phyloP scores from a whole-genome alignment of 2,797 vertebrate genomes.

The Phataginus tetradactyla region DNA sequence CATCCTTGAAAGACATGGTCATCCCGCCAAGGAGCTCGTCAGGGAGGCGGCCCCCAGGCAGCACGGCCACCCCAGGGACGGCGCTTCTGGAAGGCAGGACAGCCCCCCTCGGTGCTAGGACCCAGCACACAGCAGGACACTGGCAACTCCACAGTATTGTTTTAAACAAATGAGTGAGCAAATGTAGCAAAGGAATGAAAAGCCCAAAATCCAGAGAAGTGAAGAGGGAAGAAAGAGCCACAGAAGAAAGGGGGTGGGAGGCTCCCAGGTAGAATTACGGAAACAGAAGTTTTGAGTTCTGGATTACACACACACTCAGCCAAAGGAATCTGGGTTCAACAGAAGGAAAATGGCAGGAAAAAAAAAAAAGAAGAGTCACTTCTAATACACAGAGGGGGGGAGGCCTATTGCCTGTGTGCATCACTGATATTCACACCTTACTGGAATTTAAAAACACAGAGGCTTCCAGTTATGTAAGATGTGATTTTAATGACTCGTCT shows the following conservation, averaged over 20 bases:
- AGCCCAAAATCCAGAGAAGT: not conserved
- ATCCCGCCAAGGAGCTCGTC: not conserved
- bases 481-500: not conserved
- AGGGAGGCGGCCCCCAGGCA: rapidly evolving
- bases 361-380: not conserved
- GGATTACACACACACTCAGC: not conserved
- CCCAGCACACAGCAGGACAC: not conserved
- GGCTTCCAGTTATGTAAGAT: not conserved
- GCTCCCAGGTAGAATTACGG: not conserved
- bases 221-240: not conserved
- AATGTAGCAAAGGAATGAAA: not conserved
- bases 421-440: not conserved
- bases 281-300: not conserved
- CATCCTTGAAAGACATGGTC: not conserved
- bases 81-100: not conserved
- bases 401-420: rapidly evolving
- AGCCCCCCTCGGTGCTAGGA: rapidly evolving
- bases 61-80: rapidly evolving
- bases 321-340: not conserved
- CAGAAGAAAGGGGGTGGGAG: not conserved
- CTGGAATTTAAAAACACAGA: not conserved
- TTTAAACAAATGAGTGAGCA: not conserved
- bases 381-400: not conserved
- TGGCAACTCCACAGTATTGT: not conserved
- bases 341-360: rapidly evolving